Evolutionary conservation across 1,140 invertebrate species (phyloP).

Genomic region (Rhagoletis pomonella): DNA sequence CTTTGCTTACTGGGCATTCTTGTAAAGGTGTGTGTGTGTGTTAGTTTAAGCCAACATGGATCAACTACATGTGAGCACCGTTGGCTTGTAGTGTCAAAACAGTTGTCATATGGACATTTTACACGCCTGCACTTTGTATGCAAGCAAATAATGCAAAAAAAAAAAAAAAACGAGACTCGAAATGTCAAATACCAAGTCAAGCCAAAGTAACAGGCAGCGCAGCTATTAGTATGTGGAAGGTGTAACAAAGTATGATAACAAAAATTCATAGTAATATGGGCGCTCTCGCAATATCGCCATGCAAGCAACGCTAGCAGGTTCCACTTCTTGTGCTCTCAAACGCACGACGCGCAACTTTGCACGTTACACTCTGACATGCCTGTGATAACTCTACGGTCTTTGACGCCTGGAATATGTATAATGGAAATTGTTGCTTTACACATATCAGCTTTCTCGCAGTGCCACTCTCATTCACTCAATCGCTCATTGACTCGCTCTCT

Average conservation of each 20-base stretch:
- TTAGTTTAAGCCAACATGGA: neutral
- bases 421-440: neutral
- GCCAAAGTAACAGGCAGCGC: neutral
- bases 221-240: no score
- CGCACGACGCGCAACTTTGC: no score
- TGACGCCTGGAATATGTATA: neutral
- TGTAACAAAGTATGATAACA: no score
- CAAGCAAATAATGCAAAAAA: no score
- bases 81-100: conserved; percentile 32
- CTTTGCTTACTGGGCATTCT: neutral
- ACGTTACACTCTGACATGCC: neutral
- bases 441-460: no score
- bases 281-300: no score
- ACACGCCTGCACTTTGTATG: conserved; percentile 21
- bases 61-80: neutral
- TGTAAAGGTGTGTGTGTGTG: neutral
- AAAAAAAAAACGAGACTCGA: neutral
- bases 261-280: no score
- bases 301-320: no score
- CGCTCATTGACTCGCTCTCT: no score
- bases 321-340: no score
- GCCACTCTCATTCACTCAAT: no score
- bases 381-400: neutral
- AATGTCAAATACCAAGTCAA: conserved; percentile 23
- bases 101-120: conserved; percentile 43